These are phyloP conservation scores for Selenia dentaria DNA, from an alignment of 2,888 invertebrate genomes.

Conservation along the genomic window DNA sequence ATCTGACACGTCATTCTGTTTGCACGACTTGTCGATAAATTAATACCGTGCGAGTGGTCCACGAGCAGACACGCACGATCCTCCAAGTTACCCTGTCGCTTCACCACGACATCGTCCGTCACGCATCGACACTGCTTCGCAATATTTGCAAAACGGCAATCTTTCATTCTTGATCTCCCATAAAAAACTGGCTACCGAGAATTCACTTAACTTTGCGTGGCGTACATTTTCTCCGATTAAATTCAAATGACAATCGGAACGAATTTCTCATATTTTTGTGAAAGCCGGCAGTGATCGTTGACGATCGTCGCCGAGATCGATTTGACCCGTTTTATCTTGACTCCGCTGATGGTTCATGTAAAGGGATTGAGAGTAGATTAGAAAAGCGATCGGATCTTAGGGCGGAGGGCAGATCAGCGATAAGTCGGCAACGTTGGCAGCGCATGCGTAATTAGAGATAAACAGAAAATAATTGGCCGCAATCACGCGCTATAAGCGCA, in stretches of 20 bases:
- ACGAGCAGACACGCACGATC: constrained; percentile 59
- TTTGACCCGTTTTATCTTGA: constrained; percentile 55
- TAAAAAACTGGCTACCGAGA: constrained; percentile 50
- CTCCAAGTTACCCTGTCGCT: constrained; percentile 46
- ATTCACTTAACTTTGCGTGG: constrained; percentile 45
- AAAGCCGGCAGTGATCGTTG: constrained; percentile 44
- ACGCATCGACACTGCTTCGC: constrained; percentile 23
- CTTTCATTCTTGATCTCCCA: constrained; percentile 50
- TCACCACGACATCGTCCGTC: constrained; percentile 23
- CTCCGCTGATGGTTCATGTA: constrained; percentile 68
- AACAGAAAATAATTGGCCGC: constrained; percentile 84
- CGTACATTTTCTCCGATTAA: constrained; percentile 54
- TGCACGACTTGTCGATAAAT: constrained; percentile 80
- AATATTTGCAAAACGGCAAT: constrained; percentile 47
- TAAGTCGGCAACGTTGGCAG: constrained; percentile 77
- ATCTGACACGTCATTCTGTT: constrained; percentile 76
- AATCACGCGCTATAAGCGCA: constrained; percentile 75
- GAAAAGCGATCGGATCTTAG: constrained; percentile 75
- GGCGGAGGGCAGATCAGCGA: constrained; percentile 81
- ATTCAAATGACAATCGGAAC: constrained; percentile 55
- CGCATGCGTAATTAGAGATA: constrained; percentile 84
- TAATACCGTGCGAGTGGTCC: constrained; percentile 68
- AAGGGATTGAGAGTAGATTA: constrained; percentile 77
- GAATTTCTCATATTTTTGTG: constrained; percentile 54
- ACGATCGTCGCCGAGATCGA: constrained; percentile 41